Conservation (phyloP, 2,113 vertebrate species). For the Tetrao urogallus region DNA sequence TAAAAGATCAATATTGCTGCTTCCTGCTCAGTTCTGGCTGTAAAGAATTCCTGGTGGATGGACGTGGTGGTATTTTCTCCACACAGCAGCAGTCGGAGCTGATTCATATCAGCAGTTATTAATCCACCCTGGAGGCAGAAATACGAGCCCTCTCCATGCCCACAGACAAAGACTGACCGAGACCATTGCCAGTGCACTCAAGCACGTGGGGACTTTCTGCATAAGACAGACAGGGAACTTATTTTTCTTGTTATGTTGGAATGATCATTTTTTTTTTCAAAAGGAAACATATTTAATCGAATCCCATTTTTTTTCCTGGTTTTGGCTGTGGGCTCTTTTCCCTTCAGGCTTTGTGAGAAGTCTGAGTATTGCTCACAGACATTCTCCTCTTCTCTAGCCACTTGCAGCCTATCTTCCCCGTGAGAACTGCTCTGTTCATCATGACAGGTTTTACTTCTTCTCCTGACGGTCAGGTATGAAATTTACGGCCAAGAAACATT, state of each 20-base stretch:
- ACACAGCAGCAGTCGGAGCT: background rate
- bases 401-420: background rate
- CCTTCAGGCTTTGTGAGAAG: background rate
- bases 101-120: background rate
- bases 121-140: background rate
- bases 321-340: background rate
- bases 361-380: background rate
- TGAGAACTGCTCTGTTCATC: background rate
- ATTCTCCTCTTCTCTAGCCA: background rate
- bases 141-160: accelerated
- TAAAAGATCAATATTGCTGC: background rate
- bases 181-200: background rate
- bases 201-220: background rate
- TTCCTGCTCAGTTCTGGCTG: background rate
- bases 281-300: conserved; percentile 19
- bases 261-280: conserved; percentile 1
- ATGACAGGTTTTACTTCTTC: background rate
- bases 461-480: background rate
- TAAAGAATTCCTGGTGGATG: background rate
- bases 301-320: background rate
- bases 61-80: background rate
- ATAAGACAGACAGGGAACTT: background rate
- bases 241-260: conserved; percentile 7
- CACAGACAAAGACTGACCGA: background rate
- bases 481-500: background rate